A percentile compares a stretch with the other conserved stretches of the same genome.
Conservation (phyloP, 2,113 vertebrate genomes). For the Andinoacara biseriatus region DNA sequence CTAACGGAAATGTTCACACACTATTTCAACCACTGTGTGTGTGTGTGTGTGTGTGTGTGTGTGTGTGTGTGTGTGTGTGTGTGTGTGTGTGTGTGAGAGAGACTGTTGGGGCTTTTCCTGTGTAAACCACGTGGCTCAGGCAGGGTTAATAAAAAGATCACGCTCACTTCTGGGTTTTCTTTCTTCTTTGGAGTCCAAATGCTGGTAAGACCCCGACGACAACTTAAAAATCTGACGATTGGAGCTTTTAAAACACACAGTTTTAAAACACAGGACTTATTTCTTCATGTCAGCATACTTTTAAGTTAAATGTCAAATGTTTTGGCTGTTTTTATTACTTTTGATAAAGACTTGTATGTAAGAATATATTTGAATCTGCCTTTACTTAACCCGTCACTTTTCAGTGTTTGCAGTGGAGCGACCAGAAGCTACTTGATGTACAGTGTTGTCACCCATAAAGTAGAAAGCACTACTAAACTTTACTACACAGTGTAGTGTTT, state of each 20-base stretch:
- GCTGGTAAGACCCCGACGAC: slow-evolving; percentile 66
- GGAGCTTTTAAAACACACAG: neutral
- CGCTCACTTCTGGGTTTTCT: slow-evolving; percentile 75
- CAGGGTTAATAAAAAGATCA: slow-evolving; percentile 78
- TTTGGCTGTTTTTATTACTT: neutral
- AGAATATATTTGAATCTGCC: neutral
- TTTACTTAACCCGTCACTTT: neutral
- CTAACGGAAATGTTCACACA: neutral
- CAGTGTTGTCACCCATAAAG: slow-evolving; percentile 99
- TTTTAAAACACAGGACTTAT: neutral
- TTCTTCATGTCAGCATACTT: neutral
- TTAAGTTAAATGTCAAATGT: neutral
- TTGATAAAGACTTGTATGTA: neutral
- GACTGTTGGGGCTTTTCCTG: slow-evolving; percentile 75
- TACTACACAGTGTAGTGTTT: slow-evolving; percentile 99
- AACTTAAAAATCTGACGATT: neutral
- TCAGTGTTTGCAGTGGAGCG: slow-evolving; percentile 26
- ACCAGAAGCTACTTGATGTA: slow-evolving; percentile 78
- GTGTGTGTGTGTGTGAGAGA: slow-evolving; percentile 22
- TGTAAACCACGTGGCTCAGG: slow-evolving; percentile 75
- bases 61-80: slow-evolving; percentile 10
- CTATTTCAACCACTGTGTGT: neutral
- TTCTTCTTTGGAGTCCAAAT: slow-evolving; percentile 61
- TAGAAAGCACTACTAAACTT: slow-evolving; percentile 99
- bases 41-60: slow-evolving; percentile 13